A percentile compares a stretch with the other conserved stretches of the same genome.
Conservation (phyloP, 2,888 invertebrate species). For the Nipponacmea schrenckii region DNA sequence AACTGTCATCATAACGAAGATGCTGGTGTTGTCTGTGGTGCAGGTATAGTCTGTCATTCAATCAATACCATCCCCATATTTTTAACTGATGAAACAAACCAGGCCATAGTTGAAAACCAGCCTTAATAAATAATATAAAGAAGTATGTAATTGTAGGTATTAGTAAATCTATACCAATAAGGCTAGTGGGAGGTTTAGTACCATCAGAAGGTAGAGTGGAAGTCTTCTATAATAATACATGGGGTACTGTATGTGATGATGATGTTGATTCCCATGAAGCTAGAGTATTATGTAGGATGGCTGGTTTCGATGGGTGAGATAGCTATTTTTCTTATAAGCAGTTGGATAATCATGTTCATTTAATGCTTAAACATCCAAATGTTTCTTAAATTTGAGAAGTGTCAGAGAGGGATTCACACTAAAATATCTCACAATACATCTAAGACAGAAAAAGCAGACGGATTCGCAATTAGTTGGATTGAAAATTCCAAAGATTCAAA, state of each 20-base stretch:
- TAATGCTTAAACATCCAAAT: no score
- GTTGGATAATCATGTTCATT: no score
- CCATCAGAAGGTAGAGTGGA: constrained; percentile 43
- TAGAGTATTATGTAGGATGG: constrained; percentile 35
- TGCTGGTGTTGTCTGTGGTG: constrained; percentile 39
- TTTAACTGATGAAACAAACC: no score
- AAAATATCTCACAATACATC: no score
- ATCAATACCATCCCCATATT: no score
- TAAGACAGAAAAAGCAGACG: no score
- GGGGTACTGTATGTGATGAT: constrained; percentile 54
- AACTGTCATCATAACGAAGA: constrained; percentile 45
- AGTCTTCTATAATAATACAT: constrained; percentile 41
- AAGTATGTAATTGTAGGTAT: not conserved
- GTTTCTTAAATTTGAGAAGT: no score
- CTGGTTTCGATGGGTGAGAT: constrained; percentile 29
- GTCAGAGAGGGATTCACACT: no score
- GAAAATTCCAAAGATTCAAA: no score
- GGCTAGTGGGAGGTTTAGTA: constrained; percentile 16
- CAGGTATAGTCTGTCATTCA: not conserved
- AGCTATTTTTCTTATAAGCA: not conserved
- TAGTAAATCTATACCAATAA: not conserved
- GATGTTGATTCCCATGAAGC: constrained; percentile 34
- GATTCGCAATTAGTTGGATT: no score
- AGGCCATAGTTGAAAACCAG: no score
- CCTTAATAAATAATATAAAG: not conserved